phyloP scores from a whole-genome alignment of 2,797 vertebrate species.

The Phylloscopus collybita region DNA sequence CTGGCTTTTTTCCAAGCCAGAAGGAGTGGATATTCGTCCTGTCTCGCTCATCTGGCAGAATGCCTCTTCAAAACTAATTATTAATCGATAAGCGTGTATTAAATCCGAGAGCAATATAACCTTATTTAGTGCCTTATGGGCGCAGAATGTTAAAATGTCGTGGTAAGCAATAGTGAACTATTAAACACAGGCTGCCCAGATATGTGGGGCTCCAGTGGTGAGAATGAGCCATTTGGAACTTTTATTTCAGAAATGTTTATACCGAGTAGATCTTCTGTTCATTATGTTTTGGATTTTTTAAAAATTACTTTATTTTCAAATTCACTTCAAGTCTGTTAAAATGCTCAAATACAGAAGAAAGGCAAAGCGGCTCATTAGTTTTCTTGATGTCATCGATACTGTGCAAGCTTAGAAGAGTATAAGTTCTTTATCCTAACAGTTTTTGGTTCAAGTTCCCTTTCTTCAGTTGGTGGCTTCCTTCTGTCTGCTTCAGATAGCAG shows the following conservation, averaged over 20 bases:
- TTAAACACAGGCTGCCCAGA: not conserved
- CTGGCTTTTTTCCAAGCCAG: not conserved
- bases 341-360: not conserved
- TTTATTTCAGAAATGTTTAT: not conserved
- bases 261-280: not conserved
- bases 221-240: not conserved
- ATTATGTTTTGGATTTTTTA: not conserved
- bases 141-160: not conserved
- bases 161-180: not conserved
- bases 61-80: not conserved
- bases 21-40: not conserved
- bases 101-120: not conserved
- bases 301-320: not conserved
- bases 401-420: not conserved
- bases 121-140: not conserved
- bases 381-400: not conserved
- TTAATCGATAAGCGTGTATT: not conserved
- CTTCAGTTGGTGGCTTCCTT: constrained; percentile 11
- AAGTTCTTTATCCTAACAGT: not conserved
- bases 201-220: not conserved
- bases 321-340: not conserved
- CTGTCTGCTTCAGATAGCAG: constrained; percentile 9
- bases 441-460: not conserved
- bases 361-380: not conserved
- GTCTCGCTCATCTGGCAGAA: not conserved